phyloP scores from a whole-genome alignment of 2,888 invertebrate species.

The Drosophila kuntzei region DNA sequence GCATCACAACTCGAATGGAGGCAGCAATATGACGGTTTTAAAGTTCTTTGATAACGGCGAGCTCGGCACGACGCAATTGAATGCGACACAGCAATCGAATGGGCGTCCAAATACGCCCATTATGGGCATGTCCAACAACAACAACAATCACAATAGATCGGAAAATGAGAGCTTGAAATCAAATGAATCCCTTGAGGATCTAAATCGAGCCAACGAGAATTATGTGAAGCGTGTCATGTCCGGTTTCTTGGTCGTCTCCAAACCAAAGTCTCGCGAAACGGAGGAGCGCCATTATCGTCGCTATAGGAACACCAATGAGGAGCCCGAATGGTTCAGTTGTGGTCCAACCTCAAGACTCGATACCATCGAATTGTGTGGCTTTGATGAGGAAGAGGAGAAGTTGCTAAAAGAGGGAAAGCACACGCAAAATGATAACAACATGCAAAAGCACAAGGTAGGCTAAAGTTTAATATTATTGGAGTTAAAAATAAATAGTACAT shows the following conservation, averaged over 20 bases:
- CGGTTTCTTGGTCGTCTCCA: conserved; percentile 82
- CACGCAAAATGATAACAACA: conserved; percentile 20
- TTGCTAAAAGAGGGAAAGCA: conserved; percentile 49
- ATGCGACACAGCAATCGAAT: conserved; percentile 26
- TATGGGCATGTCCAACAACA: conserved; percentile 62
- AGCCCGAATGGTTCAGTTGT: conserved; percentile 85
- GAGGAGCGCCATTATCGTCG: conserved; percentile 80
- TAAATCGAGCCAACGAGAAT: conserved; percentile 77
- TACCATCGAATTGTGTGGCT: conserved; percentile 84
- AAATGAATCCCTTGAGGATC: conserved; percentile 65
- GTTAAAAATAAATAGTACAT: too few relatives aligned
- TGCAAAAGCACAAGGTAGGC: conserved; percentile 66
- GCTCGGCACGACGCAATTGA: conserved; percentile 36
- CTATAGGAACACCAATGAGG: conserved; percentile 81
- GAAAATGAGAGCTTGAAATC: conserved; percentile 65
- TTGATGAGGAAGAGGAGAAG: conserved; percentile 81
- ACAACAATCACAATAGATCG: conserved; percentile 42
- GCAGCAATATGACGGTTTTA: conserved; percentile 51
- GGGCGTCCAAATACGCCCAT: conserved; percentile 65
- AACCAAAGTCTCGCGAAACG: conserved; percentile 75
- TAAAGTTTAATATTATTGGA: not conserved
- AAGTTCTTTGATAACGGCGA: conserved; percentile 74
- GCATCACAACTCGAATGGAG: conserved; percentile 28
- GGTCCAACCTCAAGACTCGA: conserved; percentile 84
- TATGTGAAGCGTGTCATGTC: conserved; percentile 83